Base-by-base conservation (phyloP, 2,797 vertebrate genomes). In the Takifugu ocellatus region DNA sequence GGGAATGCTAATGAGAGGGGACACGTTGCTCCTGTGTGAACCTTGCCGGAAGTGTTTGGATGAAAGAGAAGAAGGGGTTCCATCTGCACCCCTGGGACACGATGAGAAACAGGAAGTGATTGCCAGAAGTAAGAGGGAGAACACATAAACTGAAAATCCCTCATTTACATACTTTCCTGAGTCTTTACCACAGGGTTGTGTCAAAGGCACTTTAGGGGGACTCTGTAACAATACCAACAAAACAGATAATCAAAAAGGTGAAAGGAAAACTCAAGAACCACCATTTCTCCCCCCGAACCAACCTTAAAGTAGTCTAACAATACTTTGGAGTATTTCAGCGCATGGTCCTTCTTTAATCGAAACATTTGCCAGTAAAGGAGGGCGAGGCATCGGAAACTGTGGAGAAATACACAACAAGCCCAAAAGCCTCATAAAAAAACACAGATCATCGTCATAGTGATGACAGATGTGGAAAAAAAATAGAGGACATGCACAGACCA, bases 331-430 rank as follows among this genome's bases (percentile, higher is more conserved):
- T 98, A 98, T 89, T 97, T 98, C 53, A 98, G 91, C 0, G 96
- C 97, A 0, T 98, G 93, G 77, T 98, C 96, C 84, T 96, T 97
- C 87, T 98, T 99, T 72, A 99, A 91, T 43, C 94, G 90, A 79
- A 99, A 99, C 96, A 99, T 98, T 88, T 96, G 92, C 97, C 96
- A 99, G 84, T 98, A 97, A 16, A 99, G 94, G 70, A 99, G 94
- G 56, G 96, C 96, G 77, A 99, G 92, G 82, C 96, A 98, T 70
- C 96, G 93, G 83, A 97, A 99, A 85, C 96, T 99, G 74, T 39
- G 36, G 14, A 39, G 12, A 5, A 39, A 39, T 39, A 39, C 12
- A 11, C 36, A 39, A 39, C 36, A 39, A 39, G 12, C 36, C 36
- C 14, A 39, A 39, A 10, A 39, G 36, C 36, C 36, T 39, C 11